Evolutionary conservation across 2,797 vertebrate genomes (phyloP), one percentile per base, ranked within the genome.

Genomic region (Epinephelus awoara): DNA sequence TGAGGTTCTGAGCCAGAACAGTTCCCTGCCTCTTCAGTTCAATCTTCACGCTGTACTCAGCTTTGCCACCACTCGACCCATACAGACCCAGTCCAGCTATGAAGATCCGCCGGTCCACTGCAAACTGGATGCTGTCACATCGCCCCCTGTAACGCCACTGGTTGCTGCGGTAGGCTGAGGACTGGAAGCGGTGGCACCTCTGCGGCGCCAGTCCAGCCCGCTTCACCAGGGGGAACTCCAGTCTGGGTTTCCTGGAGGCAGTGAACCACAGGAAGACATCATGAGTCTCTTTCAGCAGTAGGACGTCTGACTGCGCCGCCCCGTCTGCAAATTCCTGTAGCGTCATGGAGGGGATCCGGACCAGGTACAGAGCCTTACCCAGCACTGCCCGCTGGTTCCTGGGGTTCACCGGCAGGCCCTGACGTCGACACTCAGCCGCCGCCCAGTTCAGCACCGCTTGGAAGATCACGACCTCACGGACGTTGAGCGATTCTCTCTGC

Each of bases 81-180:
- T 98, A 99, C 47, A 99, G 83, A 40, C 98, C 96, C 6, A 98
- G 94, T 54, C 98, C 98, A 0, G 96, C 97, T 2, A 98, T 92
- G 77, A 99, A 99, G 87, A 99, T 94, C 82, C 97, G 92, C 67
- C 96, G 95, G 90, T 98, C 98, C 55, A 96, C 97, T 0, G 96
- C 96, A 19, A 98, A 98, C 94, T 98, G 97, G 93, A 99, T 98
- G 90, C 97, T 98, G 94, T 98, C 97, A 0, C 97, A 98, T 49
- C 98, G 97, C 0, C 98, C 97, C 1, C 97, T 93, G 91, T 98
- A 98, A 74, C 97, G 91, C 97, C 97, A 98, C 92, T 99, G 97
- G 90, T 98, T 98, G 94, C 97, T 97, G 71, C 97, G 96, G 78
- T 98, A 98, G 0, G 98, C 97, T 0, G 97, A 97, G 0, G 97